These are phyloP conservation scores for Corvus hawaiiensis DNA, from an alignment of 2,113 vertebrate genomes.

Conservation along the genomic window DNA sequence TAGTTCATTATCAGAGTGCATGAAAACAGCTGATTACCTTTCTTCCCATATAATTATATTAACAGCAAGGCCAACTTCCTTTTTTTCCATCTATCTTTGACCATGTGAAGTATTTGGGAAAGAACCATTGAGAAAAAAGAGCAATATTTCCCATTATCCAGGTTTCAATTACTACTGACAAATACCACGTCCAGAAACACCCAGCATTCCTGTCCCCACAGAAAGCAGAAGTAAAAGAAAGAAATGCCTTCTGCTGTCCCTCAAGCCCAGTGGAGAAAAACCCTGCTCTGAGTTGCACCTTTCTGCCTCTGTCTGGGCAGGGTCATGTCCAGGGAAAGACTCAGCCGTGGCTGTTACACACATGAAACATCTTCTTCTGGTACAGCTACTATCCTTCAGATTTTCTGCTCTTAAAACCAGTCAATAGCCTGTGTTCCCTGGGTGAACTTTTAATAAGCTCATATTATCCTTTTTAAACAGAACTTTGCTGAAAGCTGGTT, in stretches of 20 bases:
- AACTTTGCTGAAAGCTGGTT: not conserved
- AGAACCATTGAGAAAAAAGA: not conserved
- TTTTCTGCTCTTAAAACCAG: not conserved
- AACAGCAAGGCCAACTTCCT: not conserved
- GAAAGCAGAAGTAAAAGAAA: not conserved
- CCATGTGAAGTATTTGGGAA: not conserved
- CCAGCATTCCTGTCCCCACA: not conserved
- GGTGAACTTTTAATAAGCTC: not conserved
- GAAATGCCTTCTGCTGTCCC: not conserved
- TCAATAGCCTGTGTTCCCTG: not conserved
- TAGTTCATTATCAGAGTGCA: slow-evolving; percentile 44
- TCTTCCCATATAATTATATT: slow-evolving; percentile 34
- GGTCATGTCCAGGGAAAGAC: not conserved
- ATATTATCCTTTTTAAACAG: not conserved
- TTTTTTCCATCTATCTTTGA: not conserved
- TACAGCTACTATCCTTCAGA: not conserved
- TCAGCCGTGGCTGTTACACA: not conserved
- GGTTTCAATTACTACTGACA: not conserved
- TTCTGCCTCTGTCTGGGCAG: not conserved
- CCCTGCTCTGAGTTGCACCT: not conserved
- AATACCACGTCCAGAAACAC: not conserved
- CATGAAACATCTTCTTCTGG: not conserved
- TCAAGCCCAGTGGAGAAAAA: not conserved
- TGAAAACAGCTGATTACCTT: slow-evolving; percentile 54
- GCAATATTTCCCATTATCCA: not conserved